Evolutionary conservation across 2,797 vertebrate genomes (phyloP), one percentile per base, ranked within the genome.

Genomic region (Sebastes variabilis): DNA sequence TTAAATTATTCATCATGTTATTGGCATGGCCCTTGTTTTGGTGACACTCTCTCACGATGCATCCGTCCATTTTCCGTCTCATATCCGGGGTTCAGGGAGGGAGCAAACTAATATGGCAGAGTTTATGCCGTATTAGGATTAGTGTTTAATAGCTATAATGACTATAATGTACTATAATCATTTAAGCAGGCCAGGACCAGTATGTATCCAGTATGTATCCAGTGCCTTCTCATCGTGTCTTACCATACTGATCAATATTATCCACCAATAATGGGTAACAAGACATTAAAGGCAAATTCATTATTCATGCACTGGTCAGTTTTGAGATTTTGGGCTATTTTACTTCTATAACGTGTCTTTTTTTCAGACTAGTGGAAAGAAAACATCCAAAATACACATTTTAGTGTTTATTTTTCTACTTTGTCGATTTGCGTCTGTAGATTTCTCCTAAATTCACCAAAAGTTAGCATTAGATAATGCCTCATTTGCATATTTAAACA

Each of bases 1-100:
- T 87, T 62, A 80, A 86, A 86, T 81, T 82, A 72, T 84, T 84
- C 68, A 84, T 70, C 13, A 20, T 22, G 64, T 54, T 72, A 67
- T 66, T 83, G 59, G 2, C 7, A 2, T 42, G 55, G 34, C 27
- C 8, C 13, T 52, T 72, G 25, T 61, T 20, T 32, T 65, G 24
- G 66, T 34, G 64, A 72, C 75, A 77, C 34, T 79, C 30, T 30
- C 2, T 58, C 49, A 9, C 8, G 12, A 24, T 6, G 36, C 12
- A 42, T 27, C 34, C 8, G 1, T 22, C 34, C 29, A 8, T 66
- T 71, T 66, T 64, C 7, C 14, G 0, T 22, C 59, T 71, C 5
- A 30, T 72, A 18, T 66, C 4, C 0, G 27, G 2, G 6, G 9
- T 66, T 58, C 27, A 56, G 4, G 20, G n/a, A 29, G 30, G 5